phyloP scores from a whole-genome alignment of 2,888 invertebrate genomes.

The Aproaerema taeniolella region DNA sequence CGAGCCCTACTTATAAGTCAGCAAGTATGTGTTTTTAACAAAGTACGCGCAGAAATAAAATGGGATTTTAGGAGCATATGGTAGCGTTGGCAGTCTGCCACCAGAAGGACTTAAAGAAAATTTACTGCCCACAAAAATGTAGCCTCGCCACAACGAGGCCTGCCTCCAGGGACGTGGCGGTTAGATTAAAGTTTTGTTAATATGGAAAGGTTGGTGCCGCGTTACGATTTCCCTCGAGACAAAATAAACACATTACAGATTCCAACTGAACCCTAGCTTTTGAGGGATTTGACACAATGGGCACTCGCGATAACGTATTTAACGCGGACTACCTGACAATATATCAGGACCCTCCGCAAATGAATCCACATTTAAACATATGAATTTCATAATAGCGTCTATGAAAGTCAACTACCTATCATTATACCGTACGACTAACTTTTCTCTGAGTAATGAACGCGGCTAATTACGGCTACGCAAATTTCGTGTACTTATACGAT shows the following conservation, averaged over 20 bases:
- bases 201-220: constrained; percentile 47
- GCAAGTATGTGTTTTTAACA: constrained; percentile 30
- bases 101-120: constrained; percentile 54
- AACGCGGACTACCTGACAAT: constrained; percentile 25
- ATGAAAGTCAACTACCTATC: constrained; percentile 31
- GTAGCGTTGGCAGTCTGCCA: constrained; percentile 56
- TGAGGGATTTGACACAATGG: constrained; percentile 30
- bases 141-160: constrained; percentile 32
- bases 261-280: constrained; percentile 30
- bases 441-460: constrained; percentile 8
- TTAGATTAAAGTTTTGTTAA: constrained; percentile 63
- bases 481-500: constrained; percentile 1
- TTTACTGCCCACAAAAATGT: constrained; percentile 62
- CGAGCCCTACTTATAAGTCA: neutral
- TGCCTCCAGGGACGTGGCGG: constrained; percentile 38
- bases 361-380: constrained; percentile 32
- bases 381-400: constrained; percentile 30
- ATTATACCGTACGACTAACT: constrained; percentile 6
- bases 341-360: constrained; percentile 26
- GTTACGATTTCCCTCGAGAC: constrained; percentile 50
- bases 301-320: constrained; percentile 32
- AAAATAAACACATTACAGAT: constrained; percentile 44
- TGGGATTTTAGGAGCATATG: constrained; percentile 46
- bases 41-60: constrained; percentile 40
- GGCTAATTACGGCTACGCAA: constrained; percentile 6